Evolutionary conservation across 2,797 vertebrate species (phyloP).

Genomic region (Phataginus tetradactyla): DNA sequence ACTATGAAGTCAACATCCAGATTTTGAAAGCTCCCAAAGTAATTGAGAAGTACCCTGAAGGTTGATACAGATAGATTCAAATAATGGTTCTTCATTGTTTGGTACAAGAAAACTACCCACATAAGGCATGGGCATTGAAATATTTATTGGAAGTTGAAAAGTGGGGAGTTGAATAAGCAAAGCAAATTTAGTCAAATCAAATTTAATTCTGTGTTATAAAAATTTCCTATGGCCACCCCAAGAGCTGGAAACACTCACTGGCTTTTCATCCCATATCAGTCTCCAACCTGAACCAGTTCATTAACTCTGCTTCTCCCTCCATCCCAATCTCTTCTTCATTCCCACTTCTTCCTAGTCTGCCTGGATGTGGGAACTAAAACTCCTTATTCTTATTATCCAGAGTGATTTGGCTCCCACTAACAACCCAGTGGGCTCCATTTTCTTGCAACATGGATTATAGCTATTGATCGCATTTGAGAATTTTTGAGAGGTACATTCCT

Average conservation of each 20-base stretch:
- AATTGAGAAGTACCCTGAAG: not conserved
- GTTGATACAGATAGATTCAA: too few species aligned
- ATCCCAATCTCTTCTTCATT: not conserved
- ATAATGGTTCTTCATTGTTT: not conserved
- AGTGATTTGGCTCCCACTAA: not conserved
- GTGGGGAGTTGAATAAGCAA: not conserved
- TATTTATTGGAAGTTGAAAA: not conserved
- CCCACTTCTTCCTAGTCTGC: not conserved
- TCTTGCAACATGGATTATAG: not conserved
- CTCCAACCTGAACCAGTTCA: not conserved
- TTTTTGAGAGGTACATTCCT: not conserved
- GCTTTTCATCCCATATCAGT: not conserved
- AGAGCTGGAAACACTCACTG: not conserved
- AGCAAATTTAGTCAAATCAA: not conserved
- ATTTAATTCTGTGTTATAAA: not conserved
- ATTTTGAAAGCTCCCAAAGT: not conserved
- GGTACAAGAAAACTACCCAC: not conserved
- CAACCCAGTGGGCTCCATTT: not conserved
- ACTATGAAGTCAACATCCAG: not conserved
- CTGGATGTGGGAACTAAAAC: not conserved
- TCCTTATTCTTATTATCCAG: not conserved
- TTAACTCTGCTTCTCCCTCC: not conserved
- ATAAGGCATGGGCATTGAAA: not conserved
- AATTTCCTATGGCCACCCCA: not conserved
- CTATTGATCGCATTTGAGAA: not conserved